Percentiles rank a stretch among this genome's conserved stretches.
Evolutionary conservation across 2,797 vertebrate genomes (phyloP).

Genomic region (Uromys caudimaculatus): DNA sequence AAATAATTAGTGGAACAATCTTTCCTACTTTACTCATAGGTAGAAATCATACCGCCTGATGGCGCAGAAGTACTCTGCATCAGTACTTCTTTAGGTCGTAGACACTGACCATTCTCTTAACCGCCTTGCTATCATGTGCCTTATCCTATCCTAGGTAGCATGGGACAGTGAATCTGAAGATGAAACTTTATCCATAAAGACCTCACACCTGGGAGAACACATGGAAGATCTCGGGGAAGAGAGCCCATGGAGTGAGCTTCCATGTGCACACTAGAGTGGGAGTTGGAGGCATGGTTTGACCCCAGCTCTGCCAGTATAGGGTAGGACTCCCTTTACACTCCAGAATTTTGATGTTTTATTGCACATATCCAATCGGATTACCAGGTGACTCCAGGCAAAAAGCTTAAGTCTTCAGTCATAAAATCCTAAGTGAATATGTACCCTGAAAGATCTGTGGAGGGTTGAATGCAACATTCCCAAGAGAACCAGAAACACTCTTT

Average conservation of each 20-base stretch:
- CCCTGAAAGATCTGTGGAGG: not conserved
- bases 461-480: constrained; percentile 13
- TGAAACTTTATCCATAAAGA: not conserved
- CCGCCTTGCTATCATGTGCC: not conserved
- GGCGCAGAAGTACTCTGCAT: not conserved
- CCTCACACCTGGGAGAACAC: not conserved
- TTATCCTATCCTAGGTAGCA: not conserved
- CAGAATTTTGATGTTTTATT: not conserved
- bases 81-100: not conserved
- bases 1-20: not conserved
- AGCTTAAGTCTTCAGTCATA: not conserved
- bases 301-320: not conserved
- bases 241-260: not conserved
- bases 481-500: not conserved
- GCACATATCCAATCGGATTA: not conserved
- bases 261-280: not conserved
- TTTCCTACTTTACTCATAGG: not conserved
- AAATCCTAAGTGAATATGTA: not conserved
- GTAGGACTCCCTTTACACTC: not conserved
- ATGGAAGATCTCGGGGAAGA: not conserved
- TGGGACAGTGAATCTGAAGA: not conserved
- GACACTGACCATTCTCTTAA: not conserved
- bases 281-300: not conserved
- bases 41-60: not conserved
- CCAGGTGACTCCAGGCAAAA: not conserved